Conservation (phyloP, 2,797 vertebrate genomes). For the Aulostomus chinensis region DNA sequence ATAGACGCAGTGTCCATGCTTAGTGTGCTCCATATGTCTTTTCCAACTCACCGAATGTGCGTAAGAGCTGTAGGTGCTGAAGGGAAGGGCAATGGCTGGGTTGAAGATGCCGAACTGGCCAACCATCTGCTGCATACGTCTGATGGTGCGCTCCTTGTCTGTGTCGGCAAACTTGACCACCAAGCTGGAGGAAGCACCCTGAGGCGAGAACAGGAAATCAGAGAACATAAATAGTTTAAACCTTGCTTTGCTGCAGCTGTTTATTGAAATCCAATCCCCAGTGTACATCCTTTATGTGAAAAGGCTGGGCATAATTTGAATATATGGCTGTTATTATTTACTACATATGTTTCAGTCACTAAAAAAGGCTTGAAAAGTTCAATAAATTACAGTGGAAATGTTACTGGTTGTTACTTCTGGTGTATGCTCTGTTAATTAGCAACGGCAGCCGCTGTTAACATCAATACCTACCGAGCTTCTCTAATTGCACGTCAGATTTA, state of each 20-base stretch:
- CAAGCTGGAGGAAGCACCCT: slow-evolving; percentile 99
- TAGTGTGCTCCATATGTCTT: slow-evolving; percentile 13
- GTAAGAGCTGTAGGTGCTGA: slow-evolving; percentile 98
- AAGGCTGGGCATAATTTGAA: slow-evolving; percentile 18
- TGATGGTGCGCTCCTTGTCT: slow-evolving; percentile 97
- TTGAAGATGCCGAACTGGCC: slow-evolving; percentile 98
- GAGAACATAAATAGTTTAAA: slow-evolving; percentile 40
- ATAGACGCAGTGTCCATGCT: not conserved
- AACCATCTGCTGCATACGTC: slow-evolving; percentile 99
- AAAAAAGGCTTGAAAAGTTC: slow-evolving; percentile 24
- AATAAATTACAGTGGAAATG: slow-evolving; percentile 11
- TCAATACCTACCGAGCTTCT: slow-evolving; percentile 43
- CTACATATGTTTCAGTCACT: slow-evolving; percentile 3
- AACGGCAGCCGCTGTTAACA: slow-evolving; percentile 44
- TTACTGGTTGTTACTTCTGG: slow-evolving; percentile 34
- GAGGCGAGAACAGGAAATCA: slow-evolving; percentile 52
- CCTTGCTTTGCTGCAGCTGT: no score
- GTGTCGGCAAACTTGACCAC: slow-evolving; percentile 99
- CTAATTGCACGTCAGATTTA: slow-evolving; percentile 41
- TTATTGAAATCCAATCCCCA: no score
- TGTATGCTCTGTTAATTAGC: slow-evolving; percentile 49
- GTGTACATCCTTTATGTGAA: not conserved
- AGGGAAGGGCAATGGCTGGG: slow-evolving; percentile 93
- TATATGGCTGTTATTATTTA: slow-evolving; percentile 11
- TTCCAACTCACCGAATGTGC: slow-evolving; percentile 94